Conservation (phyloP, 1,140 invertebrate species). For the Akabosia matsudoensis region DNA sequence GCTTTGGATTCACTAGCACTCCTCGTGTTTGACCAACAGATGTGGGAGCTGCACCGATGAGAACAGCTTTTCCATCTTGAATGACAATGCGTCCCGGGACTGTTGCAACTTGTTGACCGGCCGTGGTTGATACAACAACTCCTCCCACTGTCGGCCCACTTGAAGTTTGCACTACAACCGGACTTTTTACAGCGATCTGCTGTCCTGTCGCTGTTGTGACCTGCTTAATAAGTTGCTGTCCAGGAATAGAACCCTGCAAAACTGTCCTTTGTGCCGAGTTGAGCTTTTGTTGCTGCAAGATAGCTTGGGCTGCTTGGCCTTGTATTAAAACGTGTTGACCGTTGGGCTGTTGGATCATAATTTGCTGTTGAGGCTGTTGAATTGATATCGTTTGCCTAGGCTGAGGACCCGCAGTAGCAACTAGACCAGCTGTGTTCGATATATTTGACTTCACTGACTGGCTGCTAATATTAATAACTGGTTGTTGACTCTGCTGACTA, state of each 20-base stretch:
- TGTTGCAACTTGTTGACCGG: background rate
- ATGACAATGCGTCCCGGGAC: background rate
- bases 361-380: slow-evolving; percentile 36
- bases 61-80: background rate
- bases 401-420: background rate
- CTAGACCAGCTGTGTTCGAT: background rate
- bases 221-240: background rate
- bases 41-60: background rate
- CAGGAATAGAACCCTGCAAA: background rate
- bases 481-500: background rate
- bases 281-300: background rate
- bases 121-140: background rate
- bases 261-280: background rate
- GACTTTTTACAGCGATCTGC: background rate
- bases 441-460: background rate
- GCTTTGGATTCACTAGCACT: background rate
- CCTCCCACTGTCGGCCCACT: background rate
- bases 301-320: background rate
- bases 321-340: background rate
- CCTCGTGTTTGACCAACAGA: background rate
- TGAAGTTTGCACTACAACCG: background rate
- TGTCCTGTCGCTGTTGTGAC: background rate
- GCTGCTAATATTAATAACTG: background rate
- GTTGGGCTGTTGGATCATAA: slow-evolving; percentile 19
- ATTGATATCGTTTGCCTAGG: slow-evolving; percentile 42